phyloP scores from a whole-genome alignment of 2,113 vertebrate genomes.

The zebrafish (Danio rerio) region DNA sequence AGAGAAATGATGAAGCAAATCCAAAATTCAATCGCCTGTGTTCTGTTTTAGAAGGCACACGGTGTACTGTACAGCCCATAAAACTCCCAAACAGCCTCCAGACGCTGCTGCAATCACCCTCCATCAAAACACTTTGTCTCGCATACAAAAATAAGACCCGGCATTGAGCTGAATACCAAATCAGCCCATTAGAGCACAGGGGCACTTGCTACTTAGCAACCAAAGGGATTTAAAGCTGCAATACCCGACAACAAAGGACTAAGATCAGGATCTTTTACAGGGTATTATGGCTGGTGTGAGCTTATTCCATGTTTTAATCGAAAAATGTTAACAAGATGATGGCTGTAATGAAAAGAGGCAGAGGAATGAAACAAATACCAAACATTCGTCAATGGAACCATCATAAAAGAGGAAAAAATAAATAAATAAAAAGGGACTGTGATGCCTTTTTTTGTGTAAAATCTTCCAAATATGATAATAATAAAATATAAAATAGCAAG shows the following conservation, averaged over 20 bases:
- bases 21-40: constrained; percentile 91
- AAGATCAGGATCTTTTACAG: constrained; percentile 70
- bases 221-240: constrained; percentile 88
- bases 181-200: constrained; percentile 96
- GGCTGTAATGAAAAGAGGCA: constrained; percentile 27
- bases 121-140: constrained; percentile 99
- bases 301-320: constrained; percentile 49
- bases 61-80: constrained; percentile 97
- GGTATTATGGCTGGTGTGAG: constrained; percentile 60
- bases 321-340: constrained; percentile 44
- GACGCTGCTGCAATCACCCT: constrained; percentile 96
- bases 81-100: constrained; percentile 94
- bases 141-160: constrained; percentile 98
- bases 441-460: no score
- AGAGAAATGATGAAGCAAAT: constrained; percentile 86
- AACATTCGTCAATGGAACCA: no score
- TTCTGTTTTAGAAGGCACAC: constrained; percentile 92
- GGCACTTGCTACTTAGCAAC: constrained; percentile 97
- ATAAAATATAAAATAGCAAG: no score
- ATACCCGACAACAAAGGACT: constrained; percentile 84
- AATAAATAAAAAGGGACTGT: no score
- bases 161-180: constrained; percentile 95
- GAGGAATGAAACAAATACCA: constrained; percentile 61
- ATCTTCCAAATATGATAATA: no score
- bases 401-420: no score